Evolutionary conservation across 2,113 vertebrate genomes (phyloP), one percentile per base, ranked within the genome.

Genomic region (Chamaetylas fuelleborni): DNA sequence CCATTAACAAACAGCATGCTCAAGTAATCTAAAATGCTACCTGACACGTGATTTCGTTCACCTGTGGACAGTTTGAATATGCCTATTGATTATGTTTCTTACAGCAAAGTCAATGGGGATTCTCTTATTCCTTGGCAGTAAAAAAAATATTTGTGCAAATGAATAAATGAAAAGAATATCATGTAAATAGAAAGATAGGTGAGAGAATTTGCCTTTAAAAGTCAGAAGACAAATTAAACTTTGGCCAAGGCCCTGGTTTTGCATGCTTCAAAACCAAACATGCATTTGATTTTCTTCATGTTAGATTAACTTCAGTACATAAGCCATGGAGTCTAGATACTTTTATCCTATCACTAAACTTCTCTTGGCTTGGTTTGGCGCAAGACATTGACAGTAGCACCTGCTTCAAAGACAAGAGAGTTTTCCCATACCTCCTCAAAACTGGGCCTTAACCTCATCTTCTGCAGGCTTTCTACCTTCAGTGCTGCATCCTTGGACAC

Each of bases 41-140:
- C 7, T 36, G 33, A 24, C 23, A 38, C 4, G 6, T 83, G 28
- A 25, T 78, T 76, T 82, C 96, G 87, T 95, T 94, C 47, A 61
- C 95, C 70, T 97, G 83, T 89, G 93, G 50, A 96, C 94, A 42
- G 60, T 95, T 96, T 92, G 40, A 89, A 26, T 96, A 89, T 69
- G 78, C 40, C 64, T 87, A 4, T 67, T 77, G 56, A 72, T 79
- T 88, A n/a, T 54, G 88, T 79, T 38, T 60, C 67, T 81, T 73
- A 88, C 66, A 81, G 22, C 29, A 69, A 62, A 93, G 47, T 72
- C 58, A 45, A 8, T 7, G 22, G 42, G 57, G 47, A 38, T 60
- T 90, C n/a, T 74, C 34, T 42, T 81, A 81, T 76, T 93, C 60
- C 34, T 86, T 54, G 51, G 12, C 26, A 77, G 12, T 54, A 12